Base-by-base conservation (phyloP, 2,797 vertebrate genomes). In the Centroberyx gerrardi region DNA sequence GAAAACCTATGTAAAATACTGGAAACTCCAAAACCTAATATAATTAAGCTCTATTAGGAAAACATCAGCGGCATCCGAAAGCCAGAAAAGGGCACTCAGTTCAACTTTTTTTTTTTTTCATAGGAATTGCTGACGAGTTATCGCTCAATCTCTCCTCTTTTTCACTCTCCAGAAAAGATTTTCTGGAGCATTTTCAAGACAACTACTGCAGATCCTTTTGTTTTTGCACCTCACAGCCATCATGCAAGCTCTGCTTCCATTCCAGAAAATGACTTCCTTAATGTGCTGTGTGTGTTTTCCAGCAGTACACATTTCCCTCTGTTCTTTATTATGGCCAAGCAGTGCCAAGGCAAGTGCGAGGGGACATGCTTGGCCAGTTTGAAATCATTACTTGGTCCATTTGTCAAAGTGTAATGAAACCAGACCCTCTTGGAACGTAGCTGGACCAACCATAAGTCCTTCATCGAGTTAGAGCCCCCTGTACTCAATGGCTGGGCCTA, bases 371-470 rank as follows among this genome's bases (percentile, higher is more conserved):
- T 1, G 1, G 73, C 55, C 56, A 64, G 64, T 84, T 82, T 71
- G 27, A 76, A 82, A 83, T 63, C 63, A 83, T 89, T 82, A 82
- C 64, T 73, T 52, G 63, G 58, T 77, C 70, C 61, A 80, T 90
- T 86, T 88, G 81, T 88, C 86, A 81, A 69, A 46, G 18, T 7
- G 22, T 49, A 80, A 81, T 85, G 61, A 85, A 85, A 90, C 72
- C 72, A 74, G 79, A 84, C 81, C 77, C 72, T 74, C 38, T 80
- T 71, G 72, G 76, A 74, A 55, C 6, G 4, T 14, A 38, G 71
- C 40, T 40, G 66, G 59, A 76, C 33, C 74, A 68, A 65, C 44
- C 17, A 3, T 68, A 82, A 65, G 73, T 53, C 71, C 76, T 66
- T 65, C 4, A 2, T 74, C 36, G 9, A n/a, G 81, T 74, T 61